Evolutionary conservation across 2,888 invertebrate genomes (phyloP).

Genomic region (Andricus curvator): DNA sequence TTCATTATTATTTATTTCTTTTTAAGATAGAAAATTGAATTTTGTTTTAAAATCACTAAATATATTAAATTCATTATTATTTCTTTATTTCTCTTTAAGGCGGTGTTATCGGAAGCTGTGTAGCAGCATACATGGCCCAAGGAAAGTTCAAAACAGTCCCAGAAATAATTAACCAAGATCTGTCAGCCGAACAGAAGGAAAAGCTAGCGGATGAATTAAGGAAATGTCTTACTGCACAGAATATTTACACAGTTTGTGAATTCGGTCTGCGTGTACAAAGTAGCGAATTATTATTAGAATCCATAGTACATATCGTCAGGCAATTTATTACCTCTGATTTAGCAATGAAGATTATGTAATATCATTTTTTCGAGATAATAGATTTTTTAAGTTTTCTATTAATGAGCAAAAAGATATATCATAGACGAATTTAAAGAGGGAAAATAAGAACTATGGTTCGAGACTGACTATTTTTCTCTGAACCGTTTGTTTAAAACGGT

Average conservation of each 20-base stretch:
- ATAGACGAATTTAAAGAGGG: not conserved
- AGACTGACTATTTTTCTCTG: not conserved
- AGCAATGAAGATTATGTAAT: slow-evolving; percentile 22
- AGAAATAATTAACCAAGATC: slow-evolving; percentile 48
- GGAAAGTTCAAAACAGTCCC: slow-evolving; percentile 48
- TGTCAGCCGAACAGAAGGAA: slow-evolving; percentile 43
- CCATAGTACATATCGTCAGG: slow-evolving; percentile 3
- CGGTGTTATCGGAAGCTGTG: slow-evolving; percentile 44
- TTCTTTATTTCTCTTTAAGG: slow-evolving; percentile 40
- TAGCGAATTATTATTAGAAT: slow-evolving; percentile 44
- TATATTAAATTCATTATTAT: not conserved
- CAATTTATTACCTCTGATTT: slow-evolving; percentile 33
- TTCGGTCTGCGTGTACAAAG: slow-evolving; percentile 43
- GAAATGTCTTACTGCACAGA: slow-evolving; percentile 48
- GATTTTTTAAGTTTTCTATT: not conserved
- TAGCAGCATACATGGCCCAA: slow-evolving; percentile 42
- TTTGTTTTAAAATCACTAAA: not conserved
- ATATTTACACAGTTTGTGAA: slow-evolving; percentile 49
- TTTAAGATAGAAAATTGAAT: slow-evolving; percentile 40
- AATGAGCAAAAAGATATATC: not conserved
- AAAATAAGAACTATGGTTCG: not conserved
- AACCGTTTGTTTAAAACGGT: not conserved
- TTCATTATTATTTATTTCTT: not conserved
- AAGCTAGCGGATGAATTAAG: slow-evolving; percentile 45
- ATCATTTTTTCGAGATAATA: not conserved